Conservation (phyloP, 2,797 vertebrate species). For the Oreonectes daqikongensis region DNA sequence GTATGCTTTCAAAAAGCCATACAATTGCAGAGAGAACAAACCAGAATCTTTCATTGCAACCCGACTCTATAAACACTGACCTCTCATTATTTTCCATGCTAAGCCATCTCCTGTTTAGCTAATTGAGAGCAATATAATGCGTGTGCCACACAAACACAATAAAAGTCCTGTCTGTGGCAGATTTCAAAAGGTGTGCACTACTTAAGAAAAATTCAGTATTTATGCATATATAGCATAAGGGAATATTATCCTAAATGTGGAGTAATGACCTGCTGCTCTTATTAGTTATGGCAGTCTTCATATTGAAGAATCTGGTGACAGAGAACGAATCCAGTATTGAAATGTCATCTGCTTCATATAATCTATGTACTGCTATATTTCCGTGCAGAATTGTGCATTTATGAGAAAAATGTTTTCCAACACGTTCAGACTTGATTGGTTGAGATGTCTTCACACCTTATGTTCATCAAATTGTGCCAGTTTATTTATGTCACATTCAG, state of each 20-base stretch:
- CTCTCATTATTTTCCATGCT: constrained; percentile 52
- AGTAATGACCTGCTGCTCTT: constrained; percentile 1
- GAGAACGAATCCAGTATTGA: constrained; percentile 16
- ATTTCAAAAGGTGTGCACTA: background rate
- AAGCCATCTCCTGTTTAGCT: constrained; percentile 34
- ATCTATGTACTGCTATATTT: constrained; percentile 45
- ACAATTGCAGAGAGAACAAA: constrained; percentile 30
- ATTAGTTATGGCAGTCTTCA: constrained; percentile 31
- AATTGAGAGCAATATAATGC: constrained; percentile 40
- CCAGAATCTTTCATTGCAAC: constrained; percentile 28
- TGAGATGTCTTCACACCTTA: constrained; percentile 53
- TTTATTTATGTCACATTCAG: constrained; percentile 60
- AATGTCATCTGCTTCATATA: constrained; percentile 43
- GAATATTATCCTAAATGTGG: constrained; percentile 15
- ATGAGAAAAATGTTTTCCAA: constrained; percentile 56
- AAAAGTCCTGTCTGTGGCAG: background rate
- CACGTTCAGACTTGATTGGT: constrained; percentile 52
- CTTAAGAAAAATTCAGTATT: background rate
- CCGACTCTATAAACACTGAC: constrained; percentile 21
- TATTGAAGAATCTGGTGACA: constrained; percentile 25
- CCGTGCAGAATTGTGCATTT: constrained; percentile 53
- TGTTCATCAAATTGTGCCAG: constrained; percentile 57
- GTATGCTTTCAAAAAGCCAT: background rate
- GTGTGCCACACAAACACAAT: constrained; percentile 29
- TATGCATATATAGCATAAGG: background rate